Conservation (phyloP, 1,140 invertebrate genomes). For the Dermatophagoides farinae region DNA sequence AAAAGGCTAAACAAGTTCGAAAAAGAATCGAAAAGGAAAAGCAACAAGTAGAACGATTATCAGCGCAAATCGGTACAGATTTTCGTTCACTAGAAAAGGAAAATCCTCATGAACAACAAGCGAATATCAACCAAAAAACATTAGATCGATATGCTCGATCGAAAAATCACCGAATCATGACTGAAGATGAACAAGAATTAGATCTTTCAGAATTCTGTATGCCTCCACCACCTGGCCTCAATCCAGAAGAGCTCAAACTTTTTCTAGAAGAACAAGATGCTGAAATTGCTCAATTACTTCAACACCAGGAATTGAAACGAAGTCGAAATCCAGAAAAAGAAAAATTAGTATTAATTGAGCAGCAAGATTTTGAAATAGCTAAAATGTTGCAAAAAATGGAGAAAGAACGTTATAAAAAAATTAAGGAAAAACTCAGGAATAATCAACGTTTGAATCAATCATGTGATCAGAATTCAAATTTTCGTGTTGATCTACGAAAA, state of each 20-base stretch:
- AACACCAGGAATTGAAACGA: conserved; percentile 41
- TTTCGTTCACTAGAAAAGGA: background rate
- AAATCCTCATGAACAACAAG: background rate
- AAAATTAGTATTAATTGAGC: conserved; percentile 55
- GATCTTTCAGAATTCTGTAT: conserved; percentile 29
- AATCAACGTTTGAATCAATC: conserved; percentile 23
- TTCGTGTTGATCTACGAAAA: background rate
- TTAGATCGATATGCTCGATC: background rate
- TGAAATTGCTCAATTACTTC: conserved; percentile 40
- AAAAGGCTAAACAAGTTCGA: conserved; percentile 25
- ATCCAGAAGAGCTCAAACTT: conserved; percentile 24
- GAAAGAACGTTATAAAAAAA: conserved; percentile 41
- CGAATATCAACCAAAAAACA: background rate
- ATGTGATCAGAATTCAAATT: background rate
- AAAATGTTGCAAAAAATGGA: conserved; percentile 69
- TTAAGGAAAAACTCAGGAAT: conserved; percentile 40
- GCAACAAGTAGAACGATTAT: conserved; percentile 24
- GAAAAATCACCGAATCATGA: background rate
- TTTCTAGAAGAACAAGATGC: conserved; percentile 42
- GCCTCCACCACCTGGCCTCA: conserved; percentile 23
- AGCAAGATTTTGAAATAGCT: conserved; percentile 71
- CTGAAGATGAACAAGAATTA: conserved; percentile 8
- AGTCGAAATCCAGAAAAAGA: conserved; percentile 42
- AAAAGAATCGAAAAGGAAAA: conserved; percentile 25
- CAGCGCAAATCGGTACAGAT: conserved; percentile 20